These are phyloP conservation scores for Caenorhabditis afra DNA, from an alignment of 2,888 invertebrate species.

Conservation along the genomic window DNA sequence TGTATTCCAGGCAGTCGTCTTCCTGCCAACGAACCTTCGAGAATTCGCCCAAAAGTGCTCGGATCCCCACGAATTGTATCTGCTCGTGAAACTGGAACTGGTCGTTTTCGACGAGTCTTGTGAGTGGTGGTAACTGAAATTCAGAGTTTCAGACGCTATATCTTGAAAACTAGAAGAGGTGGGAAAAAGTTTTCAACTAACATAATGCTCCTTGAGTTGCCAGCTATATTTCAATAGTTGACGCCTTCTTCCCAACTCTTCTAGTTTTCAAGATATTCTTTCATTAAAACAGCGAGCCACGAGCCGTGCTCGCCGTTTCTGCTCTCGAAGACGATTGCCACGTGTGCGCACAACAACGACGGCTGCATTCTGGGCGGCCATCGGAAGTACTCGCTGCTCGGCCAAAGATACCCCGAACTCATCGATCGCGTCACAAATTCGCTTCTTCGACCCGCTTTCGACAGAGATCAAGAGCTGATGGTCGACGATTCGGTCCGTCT, in stretches of 20 bases:
- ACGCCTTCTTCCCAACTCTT: too few species aligned
- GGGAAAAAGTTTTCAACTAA: too few species aligned
- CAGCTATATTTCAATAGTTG: too few species aligned
- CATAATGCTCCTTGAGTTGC: too few species aligned
- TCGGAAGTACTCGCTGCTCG: slow-evolving; percentile 32
- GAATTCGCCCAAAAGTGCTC: slow-evolving; percentile 50
- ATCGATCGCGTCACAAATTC: slow-evolving; percentile 42
- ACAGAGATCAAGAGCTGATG: slow-evolving; percentile 17
- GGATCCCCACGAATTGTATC: slow-evolving; percentile 49
- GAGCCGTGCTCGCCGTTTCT: slow-evolving; percentile 11
- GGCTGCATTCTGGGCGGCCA: slow-evolving; percentile 55
- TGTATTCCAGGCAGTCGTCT: slow-evolving; percentile 40
- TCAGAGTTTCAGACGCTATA: too few species aligned
- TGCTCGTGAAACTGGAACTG: slow-evolving; percentile 40
- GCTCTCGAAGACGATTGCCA: slow-evolving; percentile 49
- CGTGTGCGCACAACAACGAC: slow-evolving; percentile 34
- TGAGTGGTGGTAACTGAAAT: neutral
- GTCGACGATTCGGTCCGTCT: slow-evolving; percentile 29
- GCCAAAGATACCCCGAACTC: slow-evolving; percentile 38
- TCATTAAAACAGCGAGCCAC: neutral
- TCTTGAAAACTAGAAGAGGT: too few species aligned
- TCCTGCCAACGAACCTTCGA: slow-evolving; percentile 43
- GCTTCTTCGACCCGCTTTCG: slow-evolving; percentile 27
- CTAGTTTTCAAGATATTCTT: too few species aligned
- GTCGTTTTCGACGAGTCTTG: slow-evolving; percentile 45